phyloP scores from a whole-genome alignment of 2,888 invertebrate genomes.

The Eupithecia pulchellata region DNA sequence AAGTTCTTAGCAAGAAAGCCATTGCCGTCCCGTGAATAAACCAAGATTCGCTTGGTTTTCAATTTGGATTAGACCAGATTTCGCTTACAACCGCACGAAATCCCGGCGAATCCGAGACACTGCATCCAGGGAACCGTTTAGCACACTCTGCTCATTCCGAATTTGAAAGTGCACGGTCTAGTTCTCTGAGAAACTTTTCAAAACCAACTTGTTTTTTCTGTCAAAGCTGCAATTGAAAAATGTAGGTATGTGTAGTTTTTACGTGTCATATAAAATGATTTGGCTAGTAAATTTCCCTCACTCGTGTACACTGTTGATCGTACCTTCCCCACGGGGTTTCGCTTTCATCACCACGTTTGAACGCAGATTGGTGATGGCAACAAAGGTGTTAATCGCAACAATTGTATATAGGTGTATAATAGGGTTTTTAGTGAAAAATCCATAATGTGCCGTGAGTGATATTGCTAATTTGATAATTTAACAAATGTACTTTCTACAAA shows the following conservation, averaged over 20 bases:
- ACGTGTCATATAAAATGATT: not conserved
- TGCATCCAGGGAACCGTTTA: constrained; percentile 12
- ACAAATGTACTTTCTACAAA: not conserved
- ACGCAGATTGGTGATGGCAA: no score
- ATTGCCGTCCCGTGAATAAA: not conserved
- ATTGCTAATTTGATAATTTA: not conserved
- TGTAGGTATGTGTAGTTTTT: not conserved
- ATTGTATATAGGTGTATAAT: no score
- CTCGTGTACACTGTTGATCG: no score
- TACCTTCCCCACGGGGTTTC: no score
- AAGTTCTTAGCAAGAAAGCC: not conserved
- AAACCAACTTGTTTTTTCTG: not conserved
- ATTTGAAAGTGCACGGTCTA: constrained; percentile 5
- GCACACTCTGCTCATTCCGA: constrained; percentile 7
- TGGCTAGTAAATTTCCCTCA: no score
- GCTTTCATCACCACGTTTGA: no score
- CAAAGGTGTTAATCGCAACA: no score
- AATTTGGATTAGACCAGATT: constrained; percentile 18
- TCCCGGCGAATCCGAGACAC: constrained; percentile 6
- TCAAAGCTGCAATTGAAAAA: not conserved
- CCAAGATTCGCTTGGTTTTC: constrained; percentile 13
- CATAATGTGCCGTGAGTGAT: not conserved
- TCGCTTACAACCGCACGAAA: constrained; percentile 6
- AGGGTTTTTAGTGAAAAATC: no score
- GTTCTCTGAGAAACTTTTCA: not conserved